Conservation (phyloP, 2,888 invertebrate species). For the Acronicta aceris region DNA sequence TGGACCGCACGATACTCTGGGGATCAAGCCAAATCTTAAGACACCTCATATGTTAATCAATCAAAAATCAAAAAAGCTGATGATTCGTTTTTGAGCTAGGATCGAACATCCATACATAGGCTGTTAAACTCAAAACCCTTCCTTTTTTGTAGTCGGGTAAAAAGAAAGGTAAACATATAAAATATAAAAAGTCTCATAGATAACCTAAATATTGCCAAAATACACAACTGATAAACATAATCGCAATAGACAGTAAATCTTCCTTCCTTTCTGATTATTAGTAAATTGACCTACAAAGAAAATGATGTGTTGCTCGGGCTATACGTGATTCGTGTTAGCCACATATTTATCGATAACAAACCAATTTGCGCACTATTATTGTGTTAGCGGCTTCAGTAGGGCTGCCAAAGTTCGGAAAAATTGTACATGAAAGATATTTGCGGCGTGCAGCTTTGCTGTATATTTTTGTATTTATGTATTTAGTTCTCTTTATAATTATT, state of each 20-base stretch:
- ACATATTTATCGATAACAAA: constrained; percentile 72
- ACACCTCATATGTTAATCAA: no score
- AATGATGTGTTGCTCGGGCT: constrained; percentile 49
- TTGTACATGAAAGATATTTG: constrained; percentile 15
- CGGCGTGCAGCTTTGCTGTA: neutral
- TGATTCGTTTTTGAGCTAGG: no score
- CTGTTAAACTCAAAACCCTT: no score
- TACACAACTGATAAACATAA: no score
- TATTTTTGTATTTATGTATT: constrained; percentile 1
- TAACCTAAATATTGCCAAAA: no score
- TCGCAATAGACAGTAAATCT: constrained; percentile 44
- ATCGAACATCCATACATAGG: no score
- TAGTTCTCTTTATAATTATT: neutral
- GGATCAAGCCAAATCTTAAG: no score
- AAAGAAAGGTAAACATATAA: no score
- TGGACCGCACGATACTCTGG: no score
- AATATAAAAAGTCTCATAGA: no score
- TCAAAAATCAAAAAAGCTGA: no score
- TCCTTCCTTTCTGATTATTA: constrained; percentile 46
- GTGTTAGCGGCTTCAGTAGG: constrained; percentile 53
- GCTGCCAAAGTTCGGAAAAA: constrained; percentile 21
- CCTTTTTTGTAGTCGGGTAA: no score
- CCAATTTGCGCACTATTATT: constrained; percentile 70
- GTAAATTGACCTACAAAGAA: constrained; percentile 62
- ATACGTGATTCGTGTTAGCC: constrained; percentile 68